Conservation (phyloP, 1,140 invertebrate genomes). For the Bombus huntii region DNA sequence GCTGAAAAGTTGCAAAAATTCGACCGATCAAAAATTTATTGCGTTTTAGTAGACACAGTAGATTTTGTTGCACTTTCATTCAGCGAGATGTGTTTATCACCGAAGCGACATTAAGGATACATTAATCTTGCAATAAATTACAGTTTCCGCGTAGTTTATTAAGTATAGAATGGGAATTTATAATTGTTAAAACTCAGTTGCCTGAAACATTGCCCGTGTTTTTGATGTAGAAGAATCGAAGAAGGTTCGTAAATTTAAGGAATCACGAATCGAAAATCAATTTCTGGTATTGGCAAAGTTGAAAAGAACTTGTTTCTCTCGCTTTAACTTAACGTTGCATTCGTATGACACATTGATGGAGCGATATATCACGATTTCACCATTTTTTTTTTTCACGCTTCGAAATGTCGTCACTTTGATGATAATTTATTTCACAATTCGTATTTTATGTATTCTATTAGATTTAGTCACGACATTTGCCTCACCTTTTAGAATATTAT, state of each 20-base stretch:
- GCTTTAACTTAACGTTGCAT: background rate
- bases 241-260: background rate
- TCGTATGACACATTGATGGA: background rate
- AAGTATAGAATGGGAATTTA: background rate
- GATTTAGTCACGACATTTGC: slow-evolving; percentile 30
- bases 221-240: background rate
- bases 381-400: background rate
- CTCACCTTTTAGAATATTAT: slow-evolving; percentile 35
- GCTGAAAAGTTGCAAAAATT: background rate
- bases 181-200: background rate
- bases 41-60: too few relatives aligned
- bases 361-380: background rate
- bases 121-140: too few relatives aligned
- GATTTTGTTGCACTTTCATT: too few relatives aligned
- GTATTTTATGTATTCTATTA: background rate
- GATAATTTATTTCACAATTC: background rate
- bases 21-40: background rate
- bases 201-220: background rate
- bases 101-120: too few relatives aligned
- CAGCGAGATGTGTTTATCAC: too few relatives aligned
- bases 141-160: too few relatives aligned
- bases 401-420: background rate
- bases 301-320: background rate
- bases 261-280: background rate
- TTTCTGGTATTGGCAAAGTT: background rate